Evolutionary conservation across 2,113 vertebrate genomes (phyloP).

Genomic region (Platanista minor): DNA sequence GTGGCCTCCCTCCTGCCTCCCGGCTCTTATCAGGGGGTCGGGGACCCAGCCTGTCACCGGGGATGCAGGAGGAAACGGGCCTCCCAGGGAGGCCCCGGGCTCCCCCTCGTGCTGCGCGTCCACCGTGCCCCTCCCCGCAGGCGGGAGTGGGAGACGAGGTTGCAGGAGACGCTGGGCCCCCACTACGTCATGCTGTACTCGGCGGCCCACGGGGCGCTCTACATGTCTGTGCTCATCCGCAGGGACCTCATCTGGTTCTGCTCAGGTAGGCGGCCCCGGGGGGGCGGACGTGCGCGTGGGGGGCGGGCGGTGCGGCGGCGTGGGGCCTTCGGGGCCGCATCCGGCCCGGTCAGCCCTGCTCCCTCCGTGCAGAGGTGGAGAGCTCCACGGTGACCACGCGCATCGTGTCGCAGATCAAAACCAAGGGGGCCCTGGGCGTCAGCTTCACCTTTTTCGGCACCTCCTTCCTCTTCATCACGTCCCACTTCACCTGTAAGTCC

Average conservation of each 20-base stretch:
- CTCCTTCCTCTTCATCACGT: slow-evolving; percentile 98
- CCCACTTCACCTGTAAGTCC: slow-evolving; percentile 96
- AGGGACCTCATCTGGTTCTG: slow-evolving; percentile 99
- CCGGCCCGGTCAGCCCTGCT: not conserved
- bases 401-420: slow-evolving; percentile 98
- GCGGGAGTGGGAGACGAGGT: slow-evolving; percentile 94
- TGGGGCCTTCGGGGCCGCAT: rapidly evolving
- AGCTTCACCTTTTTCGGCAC: slow-evolving; percentile 96
- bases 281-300: not conserved
- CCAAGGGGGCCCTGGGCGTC: slow-evolving; percentile 94
- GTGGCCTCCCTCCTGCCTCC: not conserved
- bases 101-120: rapidly evolving
- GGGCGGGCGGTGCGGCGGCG: not conserved
- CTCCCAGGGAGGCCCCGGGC: not conserved
- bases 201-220: slow-evolving; percentile 91
- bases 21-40: not conserved
- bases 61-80: not conserved
- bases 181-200: slow-evolving; percentile 93
- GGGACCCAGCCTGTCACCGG: not conserved
- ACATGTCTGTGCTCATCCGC: slow-evolving; percentile 91
- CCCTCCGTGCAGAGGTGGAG: slow-evolving; percentile 88
- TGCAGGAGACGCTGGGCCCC: slow-evolving; percentile 95
- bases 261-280: slow-evolving; percentile 83
- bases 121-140: slow-evolving; percentile 70
- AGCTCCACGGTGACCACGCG: slow-evolving; percentile 94